Base-by-base conservation (phyloP, 2,113 vertebrate species). In the Cinclus cinclus region DNA sequence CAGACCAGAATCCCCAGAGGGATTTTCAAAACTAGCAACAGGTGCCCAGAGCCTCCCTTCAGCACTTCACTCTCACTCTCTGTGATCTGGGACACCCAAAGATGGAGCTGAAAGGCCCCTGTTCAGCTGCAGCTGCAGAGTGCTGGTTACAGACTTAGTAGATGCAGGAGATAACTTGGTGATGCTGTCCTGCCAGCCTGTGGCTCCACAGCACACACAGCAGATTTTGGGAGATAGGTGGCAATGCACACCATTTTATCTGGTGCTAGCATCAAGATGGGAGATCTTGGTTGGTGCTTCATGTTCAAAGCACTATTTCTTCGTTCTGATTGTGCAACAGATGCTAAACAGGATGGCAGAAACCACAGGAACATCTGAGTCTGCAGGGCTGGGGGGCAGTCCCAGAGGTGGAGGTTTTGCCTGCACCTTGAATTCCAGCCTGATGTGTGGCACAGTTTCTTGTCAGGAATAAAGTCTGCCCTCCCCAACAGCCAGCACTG, bases 181-280 rank as follows among this genome's bases (percentile, higher is more conserved):
- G 58, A 31, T 76, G 67, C 75, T 91, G 75, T 81, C 89, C 94
- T 93, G 55, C 58, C 71, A 91, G 78, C 37, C 79, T 75, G 59
- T 74, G 92, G 82, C 77, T 86, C 56, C 75, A n/a, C 17, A 33
- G 59, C 3, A 3, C 73, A 81, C 44, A 41, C 6, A 14, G 71
- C 71, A 93, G 96, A 95, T 92, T 52, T 49, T 41, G 30, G 44
- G 59, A 96, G 94, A 89, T 96, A 90, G 20, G 50, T 78, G 76
- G 71, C 89, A 91, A 90, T 67, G 79, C 42, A 88, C 23, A 30
- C 10, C 15, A 90, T 65, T 19, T 0, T 96, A 96, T 97, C 96
- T 86, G 47, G 14, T 0, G 7, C 44, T 83, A 59, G 17, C 86
- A 89, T 95, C 92, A 81, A 94, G 88, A 92, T 64, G 49, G 37